phyloP scores from a whole-genome alignment of 2,888 invertebrate genomes.

The Dicyrtoma fusca region DNA sequence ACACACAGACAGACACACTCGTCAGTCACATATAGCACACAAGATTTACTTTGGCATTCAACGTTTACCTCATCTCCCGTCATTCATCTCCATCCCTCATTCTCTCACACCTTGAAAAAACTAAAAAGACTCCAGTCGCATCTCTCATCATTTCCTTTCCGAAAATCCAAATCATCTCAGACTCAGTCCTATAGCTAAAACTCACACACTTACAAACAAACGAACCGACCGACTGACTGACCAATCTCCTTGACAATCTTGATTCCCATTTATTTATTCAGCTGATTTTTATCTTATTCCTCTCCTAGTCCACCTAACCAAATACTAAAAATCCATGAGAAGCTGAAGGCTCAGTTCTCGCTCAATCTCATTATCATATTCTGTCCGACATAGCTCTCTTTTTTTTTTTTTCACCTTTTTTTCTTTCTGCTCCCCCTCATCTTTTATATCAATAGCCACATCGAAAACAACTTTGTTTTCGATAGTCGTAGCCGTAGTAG shows the following conservation, averaged over 20 bases:
- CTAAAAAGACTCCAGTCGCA: background rate
- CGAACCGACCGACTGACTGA: too few relatives aligned
- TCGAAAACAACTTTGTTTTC: too few relatives aligned
- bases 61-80: slow-evolving; percentile 23
- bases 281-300: slow-evolving; percentile 24
- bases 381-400: too few relatives aligned
- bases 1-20: too few relatives aligned
- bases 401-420: background rate
- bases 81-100: slow-evolving; percentile 1
- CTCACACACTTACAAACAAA: too few relatives aligned
- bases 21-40: background rate
- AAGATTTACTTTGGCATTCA: background rate
- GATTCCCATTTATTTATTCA: slow-evolving; percentile 16
- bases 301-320: too few relatives aligned
- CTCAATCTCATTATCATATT: slow-evolving; percentile 24
- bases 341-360: too few relatives aligned
- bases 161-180: too few relatives aligned
- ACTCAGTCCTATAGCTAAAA: background rate
- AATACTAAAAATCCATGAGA: too few relatives aligned
- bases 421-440: background rate
- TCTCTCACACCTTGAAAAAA: slow-evolving; percentile 12
- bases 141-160: background rate
- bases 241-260: background rate
- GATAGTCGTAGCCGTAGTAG: too few relatives aligned
- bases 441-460: background rate